phyloP scores from a whole-genome alignment of 1,140 invertebrate species.

The Atta colombica region DNA sequence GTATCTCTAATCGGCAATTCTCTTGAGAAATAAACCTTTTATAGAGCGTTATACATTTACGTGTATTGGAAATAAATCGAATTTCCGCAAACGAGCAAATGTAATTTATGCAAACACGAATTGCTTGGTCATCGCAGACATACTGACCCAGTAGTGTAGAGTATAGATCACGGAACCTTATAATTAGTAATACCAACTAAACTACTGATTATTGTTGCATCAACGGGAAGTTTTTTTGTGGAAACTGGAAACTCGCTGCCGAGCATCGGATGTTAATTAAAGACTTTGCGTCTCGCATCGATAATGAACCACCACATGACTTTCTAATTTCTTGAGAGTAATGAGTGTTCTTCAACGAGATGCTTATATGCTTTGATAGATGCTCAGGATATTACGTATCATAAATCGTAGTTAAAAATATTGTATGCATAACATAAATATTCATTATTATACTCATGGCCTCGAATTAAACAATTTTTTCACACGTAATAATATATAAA shows the following conservation, averaged over 20 bases:
- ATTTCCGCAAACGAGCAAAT: background rate
- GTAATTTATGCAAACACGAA: slow-evolving; percentile 8
- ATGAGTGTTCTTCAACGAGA: slow-evolving; percentile 8
- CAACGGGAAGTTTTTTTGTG: slow-evolving; percentile 46
- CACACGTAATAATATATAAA: background rate
- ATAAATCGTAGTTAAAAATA: background rate
- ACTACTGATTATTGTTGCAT: slow-evolving; percentile 12
- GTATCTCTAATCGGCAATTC: background rate
- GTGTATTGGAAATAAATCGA: background rate
- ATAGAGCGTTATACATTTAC: background rate
- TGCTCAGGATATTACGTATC: background rate
- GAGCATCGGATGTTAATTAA: slow-evolving; percentile 47
- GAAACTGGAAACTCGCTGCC: slow-evolving; percentile 10
- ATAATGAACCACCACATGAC: slow-evolving; percentile 51
- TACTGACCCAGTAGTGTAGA: background rate
- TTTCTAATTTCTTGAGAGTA: slow-evolving; percentile 48
- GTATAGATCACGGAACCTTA: background rate
- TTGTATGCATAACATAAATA: background rate
- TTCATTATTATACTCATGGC: too few species aligned
- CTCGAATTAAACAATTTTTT: too few species aligned
- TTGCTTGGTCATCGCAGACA: background rate
- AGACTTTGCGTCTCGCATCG: slow-evolving; percentile 21
- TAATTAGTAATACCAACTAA: background rate
- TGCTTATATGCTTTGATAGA: background rate
- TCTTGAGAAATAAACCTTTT: background rate